A percentile compares a stretch with the other conserved stretches of the same genome.
These are phyloP conservation scores for Machimus rusticus DNA, from an alignment of 2,888 invertebrate species.

Conservation along the genomic window DNA sequence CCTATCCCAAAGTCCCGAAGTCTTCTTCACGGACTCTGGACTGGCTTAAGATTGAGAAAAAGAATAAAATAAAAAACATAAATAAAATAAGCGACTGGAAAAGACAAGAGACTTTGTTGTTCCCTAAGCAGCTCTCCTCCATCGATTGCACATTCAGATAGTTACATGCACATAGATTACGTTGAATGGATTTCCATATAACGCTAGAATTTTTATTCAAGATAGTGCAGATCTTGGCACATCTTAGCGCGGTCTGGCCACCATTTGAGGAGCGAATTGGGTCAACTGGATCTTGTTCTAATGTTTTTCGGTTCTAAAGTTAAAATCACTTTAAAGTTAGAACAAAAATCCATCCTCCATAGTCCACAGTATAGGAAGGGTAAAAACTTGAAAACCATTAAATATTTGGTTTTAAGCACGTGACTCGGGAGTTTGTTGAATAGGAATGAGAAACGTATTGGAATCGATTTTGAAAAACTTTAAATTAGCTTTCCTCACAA, in stretches of 20 bases:
- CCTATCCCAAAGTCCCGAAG: neutral
- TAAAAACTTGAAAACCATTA: neutral
- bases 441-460: neutral
- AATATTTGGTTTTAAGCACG: neutral
- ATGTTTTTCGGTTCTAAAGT: neutral
- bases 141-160: neutral
- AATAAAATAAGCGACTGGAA: neutral
- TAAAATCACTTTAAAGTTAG: neutral
- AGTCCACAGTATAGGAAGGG: neutral
- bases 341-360: neutral
- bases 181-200: neutral
- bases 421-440: neutral
- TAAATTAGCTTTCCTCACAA: neutral
- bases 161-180: neutral
- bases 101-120: constrained; percentile 7
- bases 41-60: neutral
- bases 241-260: neutral
- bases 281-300: neutral
- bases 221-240: neutral
- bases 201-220: neutral
- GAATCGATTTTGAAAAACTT: neutral
- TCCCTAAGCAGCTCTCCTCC: neutral
- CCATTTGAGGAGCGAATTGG: neutral
- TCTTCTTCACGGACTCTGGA: neutral
- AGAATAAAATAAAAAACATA: neutral